phyloP scores from a whole-genome alignment of 2,113 vertebrate genomes.

The Coturnix japonica region DNA sequence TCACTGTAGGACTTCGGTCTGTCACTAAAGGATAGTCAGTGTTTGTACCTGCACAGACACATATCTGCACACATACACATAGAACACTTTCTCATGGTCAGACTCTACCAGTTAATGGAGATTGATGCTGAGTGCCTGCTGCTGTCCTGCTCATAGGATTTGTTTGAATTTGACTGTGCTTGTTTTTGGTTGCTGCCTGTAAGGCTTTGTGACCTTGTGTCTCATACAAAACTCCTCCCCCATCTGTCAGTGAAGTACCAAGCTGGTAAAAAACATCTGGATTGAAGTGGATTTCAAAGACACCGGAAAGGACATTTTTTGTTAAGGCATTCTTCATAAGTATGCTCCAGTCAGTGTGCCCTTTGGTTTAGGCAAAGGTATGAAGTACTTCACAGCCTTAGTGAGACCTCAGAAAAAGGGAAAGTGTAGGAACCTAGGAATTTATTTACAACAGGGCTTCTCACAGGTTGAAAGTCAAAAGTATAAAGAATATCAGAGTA shows the following conservation, averaged over 20 bases:
- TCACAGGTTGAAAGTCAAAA: background rate
- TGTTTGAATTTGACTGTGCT: background rate
- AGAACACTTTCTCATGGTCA: conserved; percentile 8
- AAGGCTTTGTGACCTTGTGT: background rate
- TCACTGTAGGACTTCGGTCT: background rate
- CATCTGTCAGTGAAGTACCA: accelerated
- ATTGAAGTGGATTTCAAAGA: background rate
- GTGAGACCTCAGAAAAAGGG: background rate
- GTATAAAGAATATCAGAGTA: background rate
- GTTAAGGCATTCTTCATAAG: background rate
- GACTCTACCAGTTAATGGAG: background rate
- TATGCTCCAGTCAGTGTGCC: background rate
- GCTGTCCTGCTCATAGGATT: background rate
- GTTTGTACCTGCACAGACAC: background rate
- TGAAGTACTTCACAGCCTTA: background rate
- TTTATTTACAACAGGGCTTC: background rate
- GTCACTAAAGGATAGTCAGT: background rate
- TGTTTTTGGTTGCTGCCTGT: background rate
- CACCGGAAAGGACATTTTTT: background rate
- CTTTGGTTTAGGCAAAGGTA: background rate
- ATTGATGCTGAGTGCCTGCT: background rate
- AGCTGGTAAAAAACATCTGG: background rate
- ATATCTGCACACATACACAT: background rate
- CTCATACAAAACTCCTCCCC: background rate
- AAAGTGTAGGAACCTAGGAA: background rate